Evolutionary conservation across 2,888 invertebrate genomes (phyloP), one percentile per base, ranked within the genome.

Genomic region (Sesia apiformis): DNA sequence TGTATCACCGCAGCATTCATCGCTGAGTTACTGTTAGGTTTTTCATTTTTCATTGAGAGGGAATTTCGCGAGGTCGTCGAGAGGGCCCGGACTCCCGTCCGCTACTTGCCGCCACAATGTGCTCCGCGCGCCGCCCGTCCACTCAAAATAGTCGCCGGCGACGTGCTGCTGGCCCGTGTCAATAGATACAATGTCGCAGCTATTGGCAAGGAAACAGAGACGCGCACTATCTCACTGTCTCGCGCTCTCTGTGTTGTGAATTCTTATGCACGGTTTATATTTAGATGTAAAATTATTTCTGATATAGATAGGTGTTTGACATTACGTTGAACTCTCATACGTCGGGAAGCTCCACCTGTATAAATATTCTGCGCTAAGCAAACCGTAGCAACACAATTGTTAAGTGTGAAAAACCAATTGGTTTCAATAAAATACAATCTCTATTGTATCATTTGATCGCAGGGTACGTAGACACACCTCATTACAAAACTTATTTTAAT

Each of bases 281-380:
- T 86, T 88, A 88, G 88, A 79, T 59, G 72, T 74, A 79, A 85
- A 86, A 87, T 88, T 88, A 87, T 88, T 88, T 88, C 86, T 84
- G 87, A 85, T 86, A 86, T 85, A 87, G 86, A 87, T 88, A 87
- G 86, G 87, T 87, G 87, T 87, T 88, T 88, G 88, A 87, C 88
- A 88, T 88, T 87, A 88, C 87, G 87, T 86, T 88, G 88, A 88
- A 88, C 88, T 88, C 87, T 86, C 85, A 87, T 86, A 84, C 85
- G 84, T 82, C 79, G 84, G 85, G 81, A 78, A 80, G 79, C 68
- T 86, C 84, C 85, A 87, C 87, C 88, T 87, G 86, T 82, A 81
- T 74, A 76, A 82, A 79, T 82, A 82, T 78, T 81, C 72, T 74
- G 67, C 64, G 69, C 67, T 57, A 23, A 7, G 23, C 50, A 39